Conservation (phyloP, 2,113 vertebrate genomes). For the Oenanthe melanoleuca region DNA sequence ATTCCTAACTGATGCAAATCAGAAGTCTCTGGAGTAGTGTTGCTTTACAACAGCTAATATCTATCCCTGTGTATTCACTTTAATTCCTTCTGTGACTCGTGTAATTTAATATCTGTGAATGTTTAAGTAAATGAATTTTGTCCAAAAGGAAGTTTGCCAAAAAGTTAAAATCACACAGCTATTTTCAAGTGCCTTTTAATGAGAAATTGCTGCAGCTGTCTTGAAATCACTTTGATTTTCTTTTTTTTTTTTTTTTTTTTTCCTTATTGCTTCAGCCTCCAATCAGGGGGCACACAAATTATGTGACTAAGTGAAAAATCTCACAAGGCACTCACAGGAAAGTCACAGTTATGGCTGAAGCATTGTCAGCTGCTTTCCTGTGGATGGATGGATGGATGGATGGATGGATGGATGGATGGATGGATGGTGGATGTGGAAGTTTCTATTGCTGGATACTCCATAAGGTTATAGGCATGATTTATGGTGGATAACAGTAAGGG, state of each 20-base stretch:
- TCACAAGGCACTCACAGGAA: background rate
- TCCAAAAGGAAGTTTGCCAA: constrained; percentile 27
- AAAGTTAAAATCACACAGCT: constrained; percentile 16
- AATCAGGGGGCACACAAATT: accelerated
- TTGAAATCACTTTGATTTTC: constrained; percentile 39
- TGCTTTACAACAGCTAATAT: constrained; percentile 50
- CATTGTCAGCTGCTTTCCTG: background rate
- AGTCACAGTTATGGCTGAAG: background rate
- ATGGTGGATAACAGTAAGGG: background rate
- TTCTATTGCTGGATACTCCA: background rate
- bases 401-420: too few species aligned
- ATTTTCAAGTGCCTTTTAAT: constrained; percentile 33
- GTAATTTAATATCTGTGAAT: constrained; percentile 57
- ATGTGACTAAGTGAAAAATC: background rate
- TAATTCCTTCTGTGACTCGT: constrained; percentile 41
- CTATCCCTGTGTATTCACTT: constrained; percentile 19
- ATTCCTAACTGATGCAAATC: constrained; percentile 61
- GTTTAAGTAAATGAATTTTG: constrained; percentile 33
- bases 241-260: background rate
- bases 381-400: background rate
- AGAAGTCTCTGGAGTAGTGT: constrained; percentile 52
- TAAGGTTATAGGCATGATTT: background rate
- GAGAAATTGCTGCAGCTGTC: constrained; percentile 11
- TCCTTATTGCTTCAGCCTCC: background rate
- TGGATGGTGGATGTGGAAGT: too few species aligned